Percentiles rank a stretch among this genome's conserved stretches.
These are phyloP conservation scores for Griposia aprilina DNA, from an alignment of 2,888 invertebrate species.

Conservation along the genomic window DNA sequence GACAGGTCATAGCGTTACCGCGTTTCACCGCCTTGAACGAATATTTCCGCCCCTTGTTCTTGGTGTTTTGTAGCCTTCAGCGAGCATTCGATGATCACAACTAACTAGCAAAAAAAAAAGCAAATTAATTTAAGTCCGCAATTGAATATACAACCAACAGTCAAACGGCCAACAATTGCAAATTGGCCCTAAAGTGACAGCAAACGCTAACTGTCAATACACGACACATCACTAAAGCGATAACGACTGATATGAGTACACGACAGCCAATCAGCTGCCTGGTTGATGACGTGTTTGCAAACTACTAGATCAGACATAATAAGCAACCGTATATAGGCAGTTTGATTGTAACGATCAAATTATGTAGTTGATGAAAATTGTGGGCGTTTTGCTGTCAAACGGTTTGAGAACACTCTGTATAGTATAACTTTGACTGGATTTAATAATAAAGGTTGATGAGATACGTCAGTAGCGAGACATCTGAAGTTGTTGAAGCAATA, in stretches of 20 bases:
- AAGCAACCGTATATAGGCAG: neutral
- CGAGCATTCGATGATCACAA: neutral
- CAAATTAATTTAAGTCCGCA: neutral
- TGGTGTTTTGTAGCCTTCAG: neutral
- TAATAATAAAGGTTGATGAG: constrained; percentile 3
- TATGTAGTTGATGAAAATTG: constrained; percentile 3
- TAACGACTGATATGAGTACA: constrained; percentile 33
- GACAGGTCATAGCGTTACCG: neutral
- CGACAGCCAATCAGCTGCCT: constrained; percentile 34
- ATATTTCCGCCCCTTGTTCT: neutral
- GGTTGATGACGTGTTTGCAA: constrained; percentile 31
- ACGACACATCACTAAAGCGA: constrained; percentile 23
- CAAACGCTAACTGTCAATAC: constrained; percentile 24
- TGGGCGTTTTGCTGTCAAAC: constrained; percentile 11
- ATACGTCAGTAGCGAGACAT: neutral
- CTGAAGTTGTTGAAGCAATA: neutral
- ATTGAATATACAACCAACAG: neutral
- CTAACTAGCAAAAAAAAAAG: neutral
- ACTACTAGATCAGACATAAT: constrained; percentile 21
- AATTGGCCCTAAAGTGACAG: constrained; percentile 32
- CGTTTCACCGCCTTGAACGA: neutral
- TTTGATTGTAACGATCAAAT: constrained; percentile 29
- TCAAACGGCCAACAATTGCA: neutral
- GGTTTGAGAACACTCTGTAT: neutral
- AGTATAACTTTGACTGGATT: neutral